Conservation (phyloP, 2,888 invertebrate genomes). For the Metellina segmentata region DNA sequence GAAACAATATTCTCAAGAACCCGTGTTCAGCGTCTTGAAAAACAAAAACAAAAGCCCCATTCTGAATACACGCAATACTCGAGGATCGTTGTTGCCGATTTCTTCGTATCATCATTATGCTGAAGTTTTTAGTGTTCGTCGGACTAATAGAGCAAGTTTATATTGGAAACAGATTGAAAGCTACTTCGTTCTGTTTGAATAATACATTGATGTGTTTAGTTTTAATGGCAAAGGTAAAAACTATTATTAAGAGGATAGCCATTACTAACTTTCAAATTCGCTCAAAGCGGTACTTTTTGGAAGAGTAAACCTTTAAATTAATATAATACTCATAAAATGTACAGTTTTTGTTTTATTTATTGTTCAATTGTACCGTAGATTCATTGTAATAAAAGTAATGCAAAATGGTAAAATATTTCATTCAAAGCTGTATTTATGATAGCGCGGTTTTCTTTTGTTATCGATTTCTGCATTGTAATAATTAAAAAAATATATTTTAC, state of each 20-base stretch:
- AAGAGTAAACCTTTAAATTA: too few species aligned
- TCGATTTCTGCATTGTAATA: too few species aligned
- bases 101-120: not conserved
- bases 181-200: not conserved
- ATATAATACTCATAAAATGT: too few species aligned
- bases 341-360: too few species aligned
- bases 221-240: not conserved
- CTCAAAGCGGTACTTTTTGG: too few species aligned
- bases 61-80: not conserved
- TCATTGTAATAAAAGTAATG: too few species aligned
- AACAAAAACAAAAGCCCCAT: not conserved
- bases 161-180: not conserved
- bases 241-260: not conserved
- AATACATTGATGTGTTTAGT: not conserved
- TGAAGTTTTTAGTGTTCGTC: not conserved
- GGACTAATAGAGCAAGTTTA: not conserved
- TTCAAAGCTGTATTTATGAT: too few species aligned
- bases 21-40: not conserved
- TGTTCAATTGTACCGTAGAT: too few species aligned
- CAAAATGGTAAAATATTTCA: too few species aligned
- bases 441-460: too few species aligned
- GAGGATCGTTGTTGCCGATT: not conserved
- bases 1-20: not conserved
- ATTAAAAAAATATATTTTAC: too few species aligned
- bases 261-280: not conserved